Evolutionary conservation across 2,888 invertebrate species (phyloP), one percentile per base, ranked within the genome.

Genomic region (Dryobota labecula): DNA sequence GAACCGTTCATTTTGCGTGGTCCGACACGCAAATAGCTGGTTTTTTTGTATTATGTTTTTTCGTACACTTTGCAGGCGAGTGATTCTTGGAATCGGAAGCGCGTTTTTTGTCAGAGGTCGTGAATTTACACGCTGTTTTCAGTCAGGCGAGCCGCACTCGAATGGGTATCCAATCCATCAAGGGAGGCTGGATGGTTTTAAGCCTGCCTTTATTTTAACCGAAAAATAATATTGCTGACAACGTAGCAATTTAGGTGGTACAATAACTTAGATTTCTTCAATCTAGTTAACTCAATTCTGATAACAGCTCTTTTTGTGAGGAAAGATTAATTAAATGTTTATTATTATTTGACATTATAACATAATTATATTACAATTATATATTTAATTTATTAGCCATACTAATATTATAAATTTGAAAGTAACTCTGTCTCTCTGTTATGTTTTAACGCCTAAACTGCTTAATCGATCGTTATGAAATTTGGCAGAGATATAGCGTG

Each of bases 131-230:
- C 67, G 61, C 8, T 43, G 51, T 80, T 80, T 80, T 58, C 68
- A 80, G 47, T 62, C 38, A 62, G 49, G 62, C 51, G 51, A 74
- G 15, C 45, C 54, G 27, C 62, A 58, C 67, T 80, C 36, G 70
- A 82, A 77, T 69, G 54, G 49, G 77, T 70, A 63, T 64, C 70
- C 54, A 77, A 76, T 76, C 63, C 70, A 64, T 77, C 77, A 69
- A 81, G 33, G 47, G 20, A 20, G 33, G 38, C n/a, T 64, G 47
- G 51, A 13, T 62, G 51, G 36, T 56, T 80, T 74, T 45, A 74
- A 43, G 11, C 30, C 43, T 72, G 20, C 33, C 47, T 70, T 78
- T 78, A 70, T 45, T 45, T 45, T 45, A 30, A 3, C 41, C 38
- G 11, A 30, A 54, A 79, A 76, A 64, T 53, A 54, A 49, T 27